A percentile compares a stretch with the other conserved stretches of the same genome.
Conservation (phyloP, 2,113 vertebrate genomes). For the Laterallus jamaicensis region DNA sequence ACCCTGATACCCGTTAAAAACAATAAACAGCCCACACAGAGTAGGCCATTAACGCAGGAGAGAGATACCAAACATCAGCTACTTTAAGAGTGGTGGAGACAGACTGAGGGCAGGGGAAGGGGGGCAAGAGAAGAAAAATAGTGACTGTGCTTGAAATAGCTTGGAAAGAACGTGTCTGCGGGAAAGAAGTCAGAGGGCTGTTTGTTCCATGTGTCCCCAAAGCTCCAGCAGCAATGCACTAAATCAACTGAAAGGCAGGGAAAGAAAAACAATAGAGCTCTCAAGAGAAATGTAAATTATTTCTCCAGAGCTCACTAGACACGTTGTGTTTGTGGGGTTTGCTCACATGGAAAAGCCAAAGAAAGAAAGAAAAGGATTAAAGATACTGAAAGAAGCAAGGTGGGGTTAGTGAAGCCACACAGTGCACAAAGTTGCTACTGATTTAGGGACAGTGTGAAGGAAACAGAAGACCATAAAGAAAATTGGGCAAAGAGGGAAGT, state of each 20-base stretch:
- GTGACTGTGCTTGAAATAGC: slow-evolving; percentile 18
- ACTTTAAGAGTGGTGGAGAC: neutral
- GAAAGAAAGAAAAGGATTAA: neutral
- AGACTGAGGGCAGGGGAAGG: neutral
- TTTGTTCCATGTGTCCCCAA: slow-evolving; percentile 33
- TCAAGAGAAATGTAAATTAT: slow-evolving; percentile 38
- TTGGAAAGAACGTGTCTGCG: slow-evolving; percentile 31
- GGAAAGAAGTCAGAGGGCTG: slow-evolving; percentile 14
- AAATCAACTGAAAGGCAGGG: slow-evolving; percentile 15
- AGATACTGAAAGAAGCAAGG: neutral
- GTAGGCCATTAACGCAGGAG: neutral
- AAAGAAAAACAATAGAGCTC: slow-evolving; percentile 6
- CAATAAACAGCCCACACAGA: slow-evolving; percentile 23
- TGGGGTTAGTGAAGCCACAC: neutral
- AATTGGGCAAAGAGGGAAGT: neutral
- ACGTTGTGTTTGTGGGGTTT: neutral
- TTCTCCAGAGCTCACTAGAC: neutral
- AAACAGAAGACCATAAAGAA: neutral
- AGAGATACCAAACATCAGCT: slow-evolving; percentile 30
- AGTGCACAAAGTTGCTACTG: neutral
- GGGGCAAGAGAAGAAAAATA: neutral
- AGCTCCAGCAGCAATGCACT: slow-evolving; percentile 20
- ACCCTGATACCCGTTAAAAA: neutral
- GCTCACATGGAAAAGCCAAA: neutral
- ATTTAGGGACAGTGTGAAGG: neutral